Evolutionary conservation across 1,140 invertebrate genomes (phyloP).

Genomic region (Centruroides vittatus): DNA sequence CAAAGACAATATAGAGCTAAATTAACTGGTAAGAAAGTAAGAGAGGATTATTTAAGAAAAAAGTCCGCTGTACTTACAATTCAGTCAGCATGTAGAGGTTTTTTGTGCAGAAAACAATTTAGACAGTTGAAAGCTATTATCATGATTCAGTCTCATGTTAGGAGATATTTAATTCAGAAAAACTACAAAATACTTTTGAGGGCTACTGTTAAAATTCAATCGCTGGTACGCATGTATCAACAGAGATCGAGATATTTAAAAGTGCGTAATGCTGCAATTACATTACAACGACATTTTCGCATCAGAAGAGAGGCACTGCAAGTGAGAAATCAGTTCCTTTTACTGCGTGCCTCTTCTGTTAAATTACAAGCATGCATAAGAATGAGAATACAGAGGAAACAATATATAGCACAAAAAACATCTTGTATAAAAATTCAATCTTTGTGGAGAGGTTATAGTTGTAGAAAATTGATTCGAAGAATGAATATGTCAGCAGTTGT

Average conservation of each 20-base stretch:
- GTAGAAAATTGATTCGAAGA: conserved; percentile 7
- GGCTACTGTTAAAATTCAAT: too few species aligned
- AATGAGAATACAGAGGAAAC: background rate
- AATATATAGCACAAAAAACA: background rate
- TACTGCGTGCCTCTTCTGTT: too few species aligned
- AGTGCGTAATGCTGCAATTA: too few species aligned
- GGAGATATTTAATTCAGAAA: background rate
- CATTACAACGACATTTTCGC: too few species aligned
- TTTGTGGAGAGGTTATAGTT: conserved; percentile 1
- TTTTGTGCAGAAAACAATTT: background rate
- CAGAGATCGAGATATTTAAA: too few species aligned
- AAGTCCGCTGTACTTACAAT: too few species aligned
- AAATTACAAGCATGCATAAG: too few species aligned
- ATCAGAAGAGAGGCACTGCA: too few species aligned
- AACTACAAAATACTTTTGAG: background rate
- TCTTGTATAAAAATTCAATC: background rate
- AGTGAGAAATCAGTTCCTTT: too few species aligned
- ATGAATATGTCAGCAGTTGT: conserved; percentile 14
- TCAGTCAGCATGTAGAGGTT: too few species aligned
- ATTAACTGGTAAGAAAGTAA: background rate
- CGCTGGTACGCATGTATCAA: too few species aligned
- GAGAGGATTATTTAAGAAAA: too few species aligned
- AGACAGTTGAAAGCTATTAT: background rate
- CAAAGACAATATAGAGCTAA: background rate
- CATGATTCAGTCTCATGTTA: background rate